Evolutionary conservation across 2,888 invertebrate genomes (phyloP), one percentile per base, ranked within the genome.

Genomic region (Agrochola lychnidis): DNA sequence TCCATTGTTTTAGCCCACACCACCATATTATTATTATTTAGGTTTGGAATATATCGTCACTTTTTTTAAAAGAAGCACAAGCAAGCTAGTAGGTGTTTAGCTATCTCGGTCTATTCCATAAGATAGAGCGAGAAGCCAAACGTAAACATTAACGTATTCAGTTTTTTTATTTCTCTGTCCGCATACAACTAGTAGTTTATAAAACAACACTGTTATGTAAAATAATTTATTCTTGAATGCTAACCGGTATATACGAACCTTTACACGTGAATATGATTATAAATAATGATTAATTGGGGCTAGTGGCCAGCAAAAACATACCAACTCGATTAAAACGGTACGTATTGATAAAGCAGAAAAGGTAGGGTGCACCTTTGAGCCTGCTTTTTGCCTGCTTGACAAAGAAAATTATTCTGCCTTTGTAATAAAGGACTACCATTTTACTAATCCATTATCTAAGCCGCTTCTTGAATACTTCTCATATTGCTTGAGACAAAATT

Each of bases 131-230:
- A 84, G 83, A 79, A 19, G 59, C 25, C n/a, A 30, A 25, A 45
- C 59, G 59, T 74, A 79, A 84, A 82, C 68, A 83, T 72, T 69
- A 73, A 83, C 66, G 62, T 72, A 84, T 86, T 79, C 87, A 57
- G 57, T 79, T 83, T 83, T 83, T 86, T 83, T 84, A 48, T 78
- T 66, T 76, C 53, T 61, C 66, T 36, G 59, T 67, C 30, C 45
- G 42, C 66, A 36, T 25, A 71, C 36, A 10, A 56, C 40, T 53
- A 25, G 22, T 40, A 62, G 45, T 66, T 19, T 57, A 76, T 76
- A 83, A 84, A 83, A 72, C 71, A 63, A 69, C 59, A 56, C 6
- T 56, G 61, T 83, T 64, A 71, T 56, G 71, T 79, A 62, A 73
- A 71, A 40, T 70, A 42, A 73, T 36, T n/a, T 68, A 53, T 56